Conservation (phyloP, 1,140 invertebrate species). For the Heliconius melpomene region DNA sequence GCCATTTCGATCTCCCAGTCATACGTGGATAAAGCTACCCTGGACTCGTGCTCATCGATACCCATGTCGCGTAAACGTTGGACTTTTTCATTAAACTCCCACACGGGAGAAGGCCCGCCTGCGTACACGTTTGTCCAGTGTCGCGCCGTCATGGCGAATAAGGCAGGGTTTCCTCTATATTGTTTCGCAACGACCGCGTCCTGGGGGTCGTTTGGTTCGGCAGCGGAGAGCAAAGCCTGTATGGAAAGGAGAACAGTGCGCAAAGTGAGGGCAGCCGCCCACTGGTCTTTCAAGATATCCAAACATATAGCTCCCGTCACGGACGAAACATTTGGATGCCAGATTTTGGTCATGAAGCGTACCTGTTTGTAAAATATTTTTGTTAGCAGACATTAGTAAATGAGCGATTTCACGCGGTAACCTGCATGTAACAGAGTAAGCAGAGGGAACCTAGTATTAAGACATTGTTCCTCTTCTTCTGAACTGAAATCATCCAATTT, state of each 20-base stretch:
- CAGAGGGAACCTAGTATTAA: too few species aligned
- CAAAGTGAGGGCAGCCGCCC: slow-evolving; percentile 99
- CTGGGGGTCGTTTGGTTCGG: slow-evolving; percentile 61
- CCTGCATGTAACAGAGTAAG: too few species aligned
- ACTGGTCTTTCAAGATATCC: slow-evolving; percentile 99
- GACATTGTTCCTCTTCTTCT: too few species aligned
- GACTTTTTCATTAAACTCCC: slow-evolving; percentile 92
- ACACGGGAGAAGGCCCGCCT: slow-evolving; percentile 85
- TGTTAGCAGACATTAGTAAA: neutral
- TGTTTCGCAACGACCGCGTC: slow-evolving; percentile 67
- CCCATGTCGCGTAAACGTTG: slow-evolving; percentile 93
- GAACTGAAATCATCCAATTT: too few species aligned
- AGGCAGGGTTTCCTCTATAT: slow-evolving; percentile 49
- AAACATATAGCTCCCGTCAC: slow-evolving; percentile 99
- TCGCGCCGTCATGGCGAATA: slow-evolving; percentile 56
- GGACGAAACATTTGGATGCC: slow-evolving; percentile 99
- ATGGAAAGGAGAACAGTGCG: slow-evolving; percentile 88
- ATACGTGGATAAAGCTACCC: slow-evolving; percentile 92
- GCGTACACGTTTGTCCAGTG: slow-evolving; percentile 97
- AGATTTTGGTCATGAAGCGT: slow-evolving; percentile 98
- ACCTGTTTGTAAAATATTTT: slow-evolving; percentile 80
- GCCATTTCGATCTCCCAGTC: slow-evolving; percentile 95
- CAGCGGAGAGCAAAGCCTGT: slow-evolving; percentile 58
- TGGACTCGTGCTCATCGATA: slow-evolving; percentile 90
- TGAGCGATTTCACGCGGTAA: too few species aligned